Percentiles rank a stretch among this genome's conserved stretches.
phyloP scores from a whole-genome alignment of 2,888 invertebrate genomes.

The Noctuana brunneofusca region DNA sequence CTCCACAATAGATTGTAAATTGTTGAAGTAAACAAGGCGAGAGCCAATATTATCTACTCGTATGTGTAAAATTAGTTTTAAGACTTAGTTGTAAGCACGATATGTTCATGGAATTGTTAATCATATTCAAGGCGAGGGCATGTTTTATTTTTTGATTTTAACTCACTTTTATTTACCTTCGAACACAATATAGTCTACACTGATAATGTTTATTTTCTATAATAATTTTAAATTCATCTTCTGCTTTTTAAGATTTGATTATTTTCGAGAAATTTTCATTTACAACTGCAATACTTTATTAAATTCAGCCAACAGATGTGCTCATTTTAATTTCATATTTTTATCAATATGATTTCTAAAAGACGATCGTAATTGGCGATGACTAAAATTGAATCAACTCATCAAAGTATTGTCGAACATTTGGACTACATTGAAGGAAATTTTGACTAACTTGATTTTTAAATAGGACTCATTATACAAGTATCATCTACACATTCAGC shows the following conservation, averaged over 20 bases:
- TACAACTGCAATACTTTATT: constrained; percentile 39
- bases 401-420: constrained; percentile 50
- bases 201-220: constrained; percentile 12
- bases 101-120: constrained; percentile 49
- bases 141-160: constrained; percentile 78
- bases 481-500: constrained; percentile 40
- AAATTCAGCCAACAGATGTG: constrained; percentile 47
- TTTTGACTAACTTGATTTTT: constrained; percentile 65
- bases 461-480: constrained; percentile 59
- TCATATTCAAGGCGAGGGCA: constrained; percentile 56
- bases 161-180: constrained; percentile 54
- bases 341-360: constrained; percentile 64
- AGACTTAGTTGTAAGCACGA: constrained; percentile 37
- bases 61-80: constrained; percentile 45
- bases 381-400: constrained; percentile 55
- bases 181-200: constrained; percentile 40
- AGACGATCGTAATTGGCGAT: constrained; percentile 51
- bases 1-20: constrained; percentile 58
- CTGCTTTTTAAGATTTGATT: constrained; percentile 75
- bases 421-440: constrained; percentile 54
- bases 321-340: constrained; percentile 67
- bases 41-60: constrained; percentile 49
- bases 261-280: constrained; percentile 45
- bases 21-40: constrained; percentile 76
- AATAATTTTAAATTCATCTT: constrained; percentile 45